A percentile compares a stretch with the other conserved stretches of the same genome.
Conservation (phyloP, 2,797 vertebrate species). For the Sebastiscus tertius region DNA sequence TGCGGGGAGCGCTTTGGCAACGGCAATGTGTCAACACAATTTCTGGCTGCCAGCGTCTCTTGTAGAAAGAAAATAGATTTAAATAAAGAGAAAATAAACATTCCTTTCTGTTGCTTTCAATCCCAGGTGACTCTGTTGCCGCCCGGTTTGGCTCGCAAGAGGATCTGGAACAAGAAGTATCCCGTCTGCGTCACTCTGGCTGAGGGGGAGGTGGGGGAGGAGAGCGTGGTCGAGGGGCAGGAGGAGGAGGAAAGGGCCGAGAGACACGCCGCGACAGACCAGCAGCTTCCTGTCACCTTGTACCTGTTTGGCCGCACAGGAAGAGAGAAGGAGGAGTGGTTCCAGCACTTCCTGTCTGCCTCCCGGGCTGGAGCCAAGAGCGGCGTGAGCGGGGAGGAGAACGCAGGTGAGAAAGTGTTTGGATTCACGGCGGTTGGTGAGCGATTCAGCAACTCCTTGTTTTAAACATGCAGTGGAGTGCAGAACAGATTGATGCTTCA, state of each 20-base stretch:
- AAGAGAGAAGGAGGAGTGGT: constrained; percentile 92
- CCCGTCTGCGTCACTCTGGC: constrained; percentile 87
- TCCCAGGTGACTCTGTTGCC: constrained; percentile 86
- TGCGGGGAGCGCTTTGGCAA: neutral
- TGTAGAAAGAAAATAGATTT: neutral
- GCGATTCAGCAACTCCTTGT: neutral
- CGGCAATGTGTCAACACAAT: neutral
- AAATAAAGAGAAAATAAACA: neutral
- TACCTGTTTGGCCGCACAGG: constrained; percentile 89
- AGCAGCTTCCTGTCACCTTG: constrained; percentile 71
- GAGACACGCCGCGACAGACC: constrained; percentile 15
- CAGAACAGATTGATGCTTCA: neutral
- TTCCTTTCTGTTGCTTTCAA: neutral
- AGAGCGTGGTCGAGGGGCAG: constrained; percentile 33
- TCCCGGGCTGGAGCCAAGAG: constrained; percentile 50
- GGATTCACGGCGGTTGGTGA: neutral
- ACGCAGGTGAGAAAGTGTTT: constrained; percentile 70
- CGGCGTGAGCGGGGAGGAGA: constrained; percentile 52
- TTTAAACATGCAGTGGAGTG: neutral
- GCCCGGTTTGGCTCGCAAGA: constrained; percentile 85
- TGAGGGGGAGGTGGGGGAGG: constrained; percentile 49
- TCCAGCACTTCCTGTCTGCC: constrained; percentile 83
- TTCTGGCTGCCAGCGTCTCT: neutral
- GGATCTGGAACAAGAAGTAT: constrained; percentile 92
- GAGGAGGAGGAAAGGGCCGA: constrained; percentile 66